A percentile compares a stretch with the other conserved stretches of the same genome.
Conservation (phyloP, 1,140 invertebrate genomes). For the Anagrus nilaparvatae region DNA sequence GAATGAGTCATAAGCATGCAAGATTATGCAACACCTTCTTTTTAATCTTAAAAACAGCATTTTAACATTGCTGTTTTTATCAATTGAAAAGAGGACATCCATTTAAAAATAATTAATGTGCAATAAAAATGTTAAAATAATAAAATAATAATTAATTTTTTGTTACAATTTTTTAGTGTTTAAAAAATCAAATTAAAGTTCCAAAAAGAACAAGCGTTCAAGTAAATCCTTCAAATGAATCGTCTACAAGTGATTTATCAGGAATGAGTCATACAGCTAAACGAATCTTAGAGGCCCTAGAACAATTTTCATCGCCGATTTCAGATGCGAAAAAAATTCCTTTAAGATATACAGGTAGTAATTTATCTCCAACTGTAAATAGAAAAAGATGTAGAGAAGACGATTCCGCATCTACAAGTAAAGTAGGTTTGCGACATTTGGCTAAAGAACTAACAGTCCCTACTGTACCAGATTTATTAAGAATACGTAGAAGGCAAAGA, state of each 20-base stretch:
- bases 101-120: conserved; percentile 1
- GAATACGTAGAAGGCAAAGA: conserved; percentile 43
- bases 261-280: conserved; percentile 52
- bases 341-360: conserved; percentile 24
- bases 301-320: conserved; percentile 62
- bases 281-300: conserved; percentile 58
- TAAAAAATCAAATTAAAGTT: conserved; percentile 32
- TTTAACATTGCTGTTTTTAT: too few relatives aligned
- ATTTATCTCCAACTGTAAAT: conserved; percentile 5
- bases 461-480: conserved; percentile 49
- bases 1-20: too few relatives aligned
- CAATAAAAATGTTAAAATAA: neutral
- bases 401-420: conserved; percentile 14
- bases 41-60: conserved; percentile 1
- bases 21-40: too few relatives aligned
- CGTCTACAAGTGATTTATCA: conserved; percentile 24
- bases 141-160: conserved; percentile 1
- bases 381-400: conserved; percentile 29
- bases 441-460: conserved; percentile 46
- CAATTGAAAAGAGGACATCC: too few relatives aligned
- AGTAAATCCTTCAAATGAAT: conserved; percentile 40
- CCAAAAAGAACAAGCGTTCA: conserved; percentile 36
- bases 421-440: conserved; percentile 36
- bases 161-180: conserved; percentile 9
- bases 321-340: conserved; percentile 62